Base-by-base conservation (phyloP, 1,140 invertebrate genomes). In the Cotesia vestalis region DNA sequence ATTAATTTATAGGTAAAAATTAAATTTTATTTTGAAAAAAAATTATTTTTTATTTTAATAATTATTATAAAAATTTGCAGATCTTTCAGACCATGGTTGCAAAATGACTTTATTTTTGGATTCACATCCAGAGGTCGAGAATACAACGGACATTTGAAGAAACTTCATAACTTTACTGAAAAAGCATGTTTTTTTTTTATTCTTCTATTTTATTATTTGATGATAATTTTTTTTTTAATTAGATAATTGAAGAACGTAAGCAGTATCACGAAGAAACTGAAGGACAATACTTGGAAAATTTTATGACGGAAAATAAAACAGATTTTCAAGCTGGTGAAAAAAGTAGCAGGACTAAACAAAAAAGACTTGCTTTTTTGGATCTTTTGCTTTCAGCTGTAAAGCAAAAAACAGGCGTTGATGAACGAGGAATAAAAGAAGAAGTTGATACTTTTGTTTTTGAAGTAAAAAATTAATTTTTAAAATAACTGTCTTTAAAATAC, bases 361-460 rank as follows among this genome's bases (percentile, higher is more conserved):
- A 75, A 38, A 72, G 75, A 52, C 78, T 92, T 38, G 93, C 94
- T 6, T 94, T 96, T 85, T 81, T 96, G 14, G 95, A 96, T 87
- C 87, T 95, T 77, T 79, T 95, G 8, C 83, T 95, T 3, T 84
- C 89, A 73, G 88, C 88, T 27, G 87, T 89, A 75, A 84, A 87
- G 59, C 78, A 88, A 66, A 86, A 87, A 34, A 84, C 82, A 14
- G 69, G 71, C 8, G 89, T 89, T 64, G 88, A 88, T 73, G 84
- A 90, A 62, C 73, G 84, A 34, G 92, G 94, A 61, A 93, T 95
- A 64, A 87, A 90, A 75, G 93, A 94, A 81, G 93, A 95, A 88
- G 92, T 94, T 14, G 92, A 94, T 79, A 94, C 93, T 0, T 95
- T 94, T 78, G 92, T 94, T 89, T 94, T 94, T 85, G 93, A 92